Percentiles rank a stretch among this genome's conserved stretches.
Evolutionary conservation across 2,888 invertebrate species (phyloP).

Genomic region (Galeruca laticollis): DNA sequence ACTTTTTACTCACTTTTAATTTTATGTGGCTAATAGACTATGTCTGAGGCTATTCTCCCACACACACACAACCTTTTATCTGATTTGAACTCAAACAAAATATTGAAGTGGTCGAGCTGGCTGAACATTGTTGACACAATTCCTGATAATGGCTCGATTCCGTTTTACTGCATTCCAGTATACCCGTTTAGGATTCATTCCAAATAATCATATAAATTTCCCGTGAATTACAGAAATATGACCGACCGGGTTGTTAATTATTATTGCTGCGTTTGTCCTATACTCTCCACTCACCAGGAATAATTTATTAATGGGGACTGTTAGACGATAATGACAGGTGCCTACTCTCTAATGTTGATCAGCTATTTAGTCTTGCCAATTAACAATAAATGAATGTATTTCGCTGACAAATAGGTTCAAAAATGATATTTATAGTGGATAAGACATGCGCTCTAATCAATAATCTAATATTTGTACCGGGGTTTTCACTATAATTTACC

Average conservation of each 20-base stretch:
- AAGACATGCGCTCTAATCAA: not conserved
- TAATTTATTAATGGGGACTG: conserved; percentile 30
- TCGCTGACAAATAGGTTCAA: not conserved
- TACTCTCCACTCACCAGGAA: conserved; percentile 20
- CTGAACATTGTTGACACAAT: no score
- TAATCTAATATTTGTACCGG: not conserved
- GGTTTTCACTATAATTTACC: no score
- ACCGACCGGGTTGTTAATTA: conserved; percentile 34
- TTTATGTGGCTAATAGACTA: no score
- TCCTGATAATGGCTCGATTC: no score
- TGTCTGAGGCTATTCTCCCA: no score
- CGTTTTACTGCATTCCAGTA: no score
- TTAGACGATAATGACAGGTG: conserved; percentile 39
- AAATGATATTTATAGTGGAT: not conserved
- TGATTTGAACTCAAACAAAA: no score
- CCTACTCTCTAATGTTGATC: conserved; percentile 45
- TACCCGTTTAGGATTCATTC: no score
- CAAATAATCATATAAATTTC: conserved; percentile 2
- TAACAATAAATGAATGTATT: conserved; percentile 32
- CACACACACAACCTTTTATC: no score
- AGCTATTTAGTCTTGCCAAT: conserved; percentile 24
- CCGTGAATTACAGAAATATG: conserved; percentile 20
- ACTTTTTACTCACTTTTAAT: no score
- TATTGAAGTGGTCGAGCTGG: no score
- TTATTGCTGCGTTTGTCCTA: conserved; percentile 22